Conservation (phyloP, 2,113 vertebrate genomes). For the Butastur rufipennis region DNA sequence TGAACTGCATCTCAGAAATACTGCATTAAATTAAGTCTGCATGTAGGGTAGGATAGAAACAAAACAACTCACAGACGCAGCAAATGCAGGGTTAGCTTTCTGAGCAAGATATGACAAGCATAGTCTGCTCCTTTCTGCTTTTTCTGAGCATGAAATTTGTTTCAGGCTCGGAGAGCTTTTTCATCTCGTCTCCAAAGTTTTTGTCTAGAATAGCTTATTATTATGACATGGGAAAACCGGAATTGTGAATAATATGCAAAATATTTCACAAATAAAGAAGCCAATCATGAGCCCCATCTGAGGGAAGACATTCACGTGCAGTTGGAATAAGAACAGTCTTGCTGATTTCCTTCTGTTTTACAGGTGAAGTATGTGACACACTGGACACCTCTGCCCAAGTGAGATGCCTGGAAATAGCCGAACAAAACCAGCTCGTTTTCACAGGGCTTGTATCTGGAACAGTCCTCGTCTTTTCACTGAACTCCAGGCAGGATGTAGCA, state of each 20-base stretch:
- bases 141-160: neutral
- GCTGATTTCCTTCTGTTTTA: neutral
- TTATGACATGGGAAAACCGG: neutral
- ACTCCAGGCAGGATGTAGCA: conserved; percentile 69
- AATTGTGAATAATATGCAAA: neutral
- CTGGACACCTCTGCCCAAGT: conserved; percentile 67
- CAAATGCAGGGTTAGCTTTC: neutral
- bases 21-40: neutral
- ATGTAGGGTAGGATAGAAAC: neutral
- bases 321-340: neutral
- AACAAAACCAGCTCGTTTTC: conserved; percentile 74
- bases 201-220: neutral
- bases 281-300: neutral
- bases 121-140: neutral
- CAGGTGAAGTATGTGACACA: conserved; percentile 65
- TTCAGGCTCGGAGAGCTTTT: neutral
- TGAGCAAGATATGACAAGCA: neutral
- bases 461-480: conserved; percentile 77
- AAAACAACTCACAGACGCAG: neutral
- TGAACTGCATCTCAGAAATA: conserved; percentile 13
- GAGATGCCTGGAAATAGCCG: conserved; percentile 73
- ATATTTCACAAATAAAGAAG: neutral
- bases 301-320: neutral
- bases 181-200: neutral
- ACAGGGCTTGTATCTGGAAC: conserved; percentile 75